Base-by-base conservation (phyloP, 2,113 vertebrate species). In the Acrocephalus arundinaceus region DNA sequence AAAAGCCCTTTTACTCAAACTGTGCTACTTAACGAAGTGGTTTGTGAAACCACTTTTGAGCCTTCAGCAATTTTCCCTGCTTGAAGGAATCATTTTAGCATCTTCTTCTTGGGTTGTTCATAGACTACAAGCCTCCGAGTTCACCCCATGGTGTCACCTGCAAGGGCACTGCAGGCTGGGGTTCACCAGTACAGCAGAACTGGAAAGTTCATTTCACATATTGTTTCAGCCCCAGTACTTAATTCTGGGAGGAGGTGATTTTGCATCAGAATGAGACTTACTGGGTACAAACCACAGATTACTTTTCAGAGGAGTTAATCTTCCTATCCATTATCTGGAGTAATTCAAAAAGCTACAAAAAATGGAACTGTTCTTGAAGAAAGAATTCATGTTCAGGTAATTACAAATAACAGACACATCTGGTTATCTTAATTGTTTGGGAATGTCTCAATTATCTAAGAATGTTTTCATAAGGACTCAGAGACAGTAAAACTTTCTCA, bases 361-460 rank as follows among this genome's bases (percentile, higher is more conserved):
- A 97, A 90, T 85, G 66, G 89, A 97, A 97, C 94, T 96, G 90
- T 97, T 98, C 96, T 97, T 94, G 93, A 97, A 98, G 94, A 98
- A 98, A 98, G 95, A 97, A 98, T 96, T 97, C 96, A 90, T 97
- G 97, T 98, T 98, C 98, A 98, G 97, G 98, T 98, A 98, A 98
- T 98, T 98, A 98, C 97, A 98, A 98, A 98, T 98, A 98, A 98
- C 96, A 97, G 98, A 98, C 92, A 94, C 98, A 98, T 98, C 97
- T 98, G 97, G 97, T 97, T 98, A 98, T 98, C 97, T 98, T 98
- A 98, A 98, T 98, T 98, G 98, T 98, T 98, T 98, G 97, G 97
- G 97, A 98, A 98, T 97, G 97, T 98, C 97, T 98, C 97, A 98
- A 98, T 98, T 98, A 98, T 96, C 97, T 83, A 96, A 94, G 96